Percentiles rank a stretch among this genome's conserved stretches.
Conservation (phyloP, 2,888 invertebrate species). For the Tanytarsus gracilentus region DNA sequence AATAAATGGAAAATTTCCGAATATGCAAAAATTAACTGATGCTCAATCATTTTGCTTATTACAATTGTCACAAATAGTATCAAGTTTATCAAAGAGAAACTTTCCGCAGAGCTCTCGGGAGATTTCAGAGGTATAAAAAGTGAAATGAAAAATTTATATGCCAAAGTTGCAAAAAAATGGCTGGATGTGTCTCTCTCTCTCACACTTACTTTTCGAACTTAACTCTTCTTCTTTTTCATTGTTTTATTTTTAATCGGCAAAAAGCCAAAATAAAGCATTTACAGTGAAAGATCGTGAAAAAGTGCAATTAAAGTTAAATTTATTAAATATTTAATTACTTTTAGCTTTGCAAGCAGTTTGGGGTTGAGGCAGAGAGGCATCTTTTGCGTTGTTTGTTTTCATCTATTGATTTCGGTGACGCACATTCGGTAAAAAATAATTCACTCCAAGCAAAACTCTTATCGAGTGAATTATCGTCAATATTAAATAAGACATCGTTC, state of each 20-base stretch:
- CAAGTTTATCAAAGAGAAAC: constrained; percentile 80
- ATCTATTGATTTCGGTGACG: constrained; percentile 70
- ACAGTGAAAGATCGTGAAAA: background rate
- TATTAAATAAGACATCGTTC: constrained; percentile 78
- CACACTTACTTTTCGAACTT: background rate
- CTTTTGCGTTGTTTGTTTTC: constrained; percentile 90
- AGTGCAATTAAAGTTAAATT: background rate
- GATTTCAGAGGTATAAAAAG: constrained; percentile 69
- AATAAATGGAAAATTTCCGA: constrained; percentile 18
- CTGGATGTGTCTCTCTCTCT: background rate
- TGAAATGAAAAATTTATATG: background rate
- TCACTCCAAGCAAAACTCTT: constrained; percentile 64
- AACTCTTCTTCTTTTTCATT: background rate
- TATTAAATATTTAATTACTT: background rate
- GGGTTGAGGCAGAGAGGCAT: constrained; percentile 95
- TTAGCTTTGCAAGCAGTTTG: constrained; percentile 83
- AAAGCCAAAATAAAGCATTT: no score
- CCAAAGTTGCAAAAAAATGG: constrained; percentile 4
- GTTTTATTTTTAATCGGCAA: no score
- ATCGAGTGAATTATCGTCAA: constrained; percentile 64
- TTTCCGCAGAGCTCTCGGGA: constrained; percentile 83
- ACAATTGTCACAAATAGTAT: constrained; percentile 38
- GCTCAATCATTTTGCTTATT: constrained; percentile 94
- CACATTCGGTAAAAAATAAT: constrained; percentile 50
- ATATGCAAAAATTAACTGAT: constrained; percentile 46